Percentiles rank a stretch among this genome's conserved stretches.
phyloP scores from a whole-genome alignment of 2,888 invertebrate genomes.

The Agrotis segetum region DNA sequence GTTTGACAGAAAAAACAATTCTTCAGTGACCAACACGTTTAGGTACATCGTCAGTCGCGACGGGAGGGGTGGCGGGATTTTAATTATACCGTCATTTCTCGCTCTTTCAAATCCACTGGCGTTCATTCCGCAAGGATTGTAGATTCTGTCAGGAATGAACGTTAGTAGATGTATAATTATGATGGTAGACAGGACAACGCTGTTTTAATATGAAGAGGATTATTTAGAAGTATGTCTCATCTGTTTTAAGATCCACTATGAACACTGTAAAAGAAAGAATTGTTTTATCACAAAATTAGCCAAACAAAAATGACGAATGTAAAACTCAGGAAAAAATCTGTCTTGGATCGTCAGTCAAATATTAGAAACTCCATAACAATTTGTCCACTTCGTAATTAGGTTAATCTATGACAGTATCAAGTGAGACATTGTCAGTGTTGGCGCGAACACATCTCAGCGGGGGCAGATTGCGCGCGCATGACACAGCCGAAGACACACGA shows the following conservation, averaged over 20 bases:
- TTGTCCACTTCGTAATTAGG: conserved; percentile 10
- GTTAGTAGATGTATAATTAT: no score
- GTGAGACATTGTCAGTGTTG: conserved; percentile 78
- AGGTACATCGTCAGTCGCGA: no score
- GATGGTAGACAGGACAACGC: background rate
- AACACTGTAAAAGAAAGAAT: background rate
- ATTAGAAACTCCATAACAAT: conserved; percentile 8
- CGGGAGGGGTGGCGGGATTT: no score
- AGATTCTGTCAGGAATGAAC: no score
- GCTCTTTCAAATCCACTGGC: no score
- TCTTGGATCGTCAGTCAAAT: no score
- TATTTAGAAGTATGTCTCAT: background rate
- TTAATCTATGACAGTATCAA: conserved; percentile 69
- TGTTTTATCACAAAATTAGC: background rate
- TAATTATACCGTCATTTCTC: no score
- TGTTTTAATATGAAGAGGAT: background rate
- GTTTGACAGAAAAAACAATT: no score
- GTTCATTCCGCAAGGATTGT: no score
- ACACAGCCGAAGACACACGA: conserved; percentile 77
- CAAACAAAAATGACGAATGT: background rate
- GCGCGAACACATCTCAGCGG: conserved; percentile 79
- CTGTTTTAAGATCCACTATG: background rate
- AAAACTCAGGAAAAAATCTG: background rate
- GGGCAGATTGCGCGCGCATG: conserved; percentile 88
- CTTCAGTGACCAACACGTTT: no score